Conservation (phyloP, 2,797 vertebrate species). For the Pseudocheirus occidentalis region DNA sequence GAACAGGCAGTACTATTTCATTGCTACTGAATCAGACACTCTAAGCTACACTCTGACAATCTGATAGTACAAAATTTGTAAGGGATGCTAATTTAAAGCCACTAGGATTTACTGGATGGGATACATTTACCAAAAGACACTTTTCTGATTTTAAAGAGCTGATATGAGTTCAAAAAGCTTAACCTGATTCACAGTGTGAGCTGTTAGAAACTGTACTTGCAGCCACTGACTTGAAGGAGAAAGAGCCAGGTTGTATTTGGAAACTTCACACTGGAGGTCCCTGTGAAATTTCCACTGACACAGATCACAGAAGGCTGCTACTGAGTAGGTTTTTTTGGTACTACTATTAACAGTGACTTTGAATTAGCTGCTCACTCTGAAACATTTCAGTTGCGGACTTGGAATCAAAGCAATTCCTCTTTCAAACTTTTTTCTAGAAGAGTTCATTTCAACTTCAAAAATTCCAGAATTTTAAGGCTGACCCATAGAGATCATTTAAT, state of each 20-base stretch:
- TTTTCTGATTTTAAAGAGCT: not conserved
- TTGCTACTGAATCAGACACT: not conserved
- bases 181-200: not conserved
- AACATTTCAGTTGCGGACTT: conserved; percentile 22
- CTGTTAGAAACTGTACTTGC: not conserved
- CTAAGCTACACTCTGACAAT: not conserved
- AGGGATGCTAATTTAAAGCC: not conserved
- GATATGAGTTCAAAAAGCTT: not conserved
- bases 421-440: conserved; percentile 41
- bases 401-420: conserved; percentile 51
- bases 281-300: not conserved
- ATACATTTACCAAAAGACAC: not conserved
- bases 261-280: not conserved
- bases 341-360: conserved; percentile 50
- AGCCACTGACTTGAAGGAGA: not conserved
- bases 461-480: conserved; percentile 23
- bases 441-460: conserved; percentile 49
- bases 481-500: conserved; percentile 16
- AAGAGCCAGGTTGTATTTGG: not conserved
- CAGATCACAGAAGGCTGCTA: conserved; percentile 34
- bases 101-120: not conserved
- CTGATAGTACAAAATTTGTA: not conserved
- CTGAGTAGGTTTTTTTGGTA: conserved; percentile 20
- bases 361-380: conserved; percentile 38
- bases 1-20: not conserved